A percentile compares a stretch with the other conserved stretches of the same genome.
Evolutionary conservation across 2,888 invertebrate genomes (phyloP).

Genomic region (Papilio elwesi): DNA sequence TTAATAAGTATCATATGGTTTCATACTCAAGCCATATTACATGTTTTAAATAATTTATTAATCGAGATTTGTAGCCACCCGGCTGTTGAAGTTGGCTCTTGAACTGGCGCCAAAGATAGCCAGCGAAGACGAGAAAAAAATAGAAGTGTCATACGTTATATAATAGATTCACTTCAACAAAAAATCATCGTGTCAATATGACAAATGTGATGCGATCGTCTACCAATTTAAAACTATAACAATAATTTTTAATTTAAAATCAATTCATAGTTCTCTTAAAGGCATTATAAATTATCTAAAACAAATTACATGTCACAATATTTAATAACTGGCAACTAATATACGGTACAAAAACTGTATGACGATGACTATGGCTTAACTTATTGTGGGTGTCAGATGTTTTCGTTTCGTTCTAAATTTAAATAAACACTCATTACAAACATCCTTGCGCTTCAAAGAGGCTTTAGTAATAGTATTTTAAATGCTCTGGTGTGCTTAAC

Average conservation of each 20-base stretch:
- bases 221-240: slow-evolving; percentile 12
- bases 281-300: neutral
- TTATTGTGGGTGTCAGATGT: slow-evolving; percentile 16
- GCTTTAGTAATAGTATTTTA: neutral
- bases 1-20: neutral
- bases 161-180: slow-evolving; percentile 47
- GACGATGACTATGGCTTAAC: slow-evolving; percentile 13
- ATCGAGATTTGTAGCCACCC: slow-evolving; percentile 15
- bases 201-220: slow-evolving; percentile 2
- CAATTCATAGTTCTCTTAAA: neutral
- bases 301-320: neutral
- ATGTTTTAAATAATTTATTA: slow-evolving; percentile 32
- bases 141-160: slow-evolving; percentile 73
- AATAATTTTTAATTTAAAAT: slow-evolving; percentile 4
- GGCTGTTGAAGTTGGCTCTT: slow-evolving; percentile 60
- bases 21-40: neutral
- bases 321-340: neutral
- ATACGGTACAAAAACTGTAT: neutral
- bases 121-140: slow-evolving; percentile 77
- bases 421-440: neutral
- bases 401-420: slow-evolving; percentile 16
- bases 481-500: neutral
- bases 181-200: slow-evolving; percentile 41
- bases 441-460: neutral
- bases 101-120: slow-evolving; percentile 72